phyloP scores from a whole-genome alignment of 2,113 vertebrate species.

The Tetraodon nigroviridis region DNA sequence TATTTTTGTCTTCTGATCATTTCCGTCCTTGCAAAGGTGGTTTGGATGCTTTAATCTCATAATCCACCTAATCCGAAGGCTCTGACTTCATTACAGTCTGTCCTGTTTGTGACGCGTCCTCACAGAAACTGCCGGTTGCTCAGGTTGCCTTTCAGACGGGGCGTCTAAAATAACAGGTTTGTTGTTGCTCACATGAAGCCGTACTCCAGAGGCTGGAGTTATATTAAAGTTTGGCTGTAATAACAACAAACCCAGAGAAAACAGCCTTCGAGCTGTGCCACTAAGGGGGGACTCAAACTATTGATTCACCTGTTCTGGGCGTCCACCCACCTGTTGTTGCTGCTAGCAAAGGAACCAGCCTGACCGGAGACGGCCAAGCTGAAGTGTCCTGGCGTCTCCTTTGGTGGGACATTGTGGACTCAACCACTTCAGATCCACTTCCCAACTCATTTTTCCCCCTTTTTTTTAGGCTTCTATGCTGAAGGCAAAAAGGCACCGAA shows the following conservation, averaged over 20 bases:
- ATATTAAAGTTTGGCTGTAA: slow-evolving; percentile 74
- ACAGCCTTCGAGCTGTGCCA: slow-evolving; percentile 66
- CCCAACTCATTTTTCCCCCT: too few relatives aligned
- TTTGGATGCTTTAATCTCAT: slow-evolving; percentile 72
- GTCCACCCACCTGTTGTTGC: slow-evolving; percentile 60
- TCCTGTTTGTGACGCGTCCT: slow-evolving; percentile 66
- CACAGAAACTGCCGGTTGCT: slow-evolving; percentile 51
- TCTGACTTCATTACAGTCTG: slow-evolving; percentile 72
- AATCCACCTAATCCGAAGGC: slow-evolving; percentile 73
- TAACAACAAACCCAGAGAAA: slow-evolving; percentile 53
- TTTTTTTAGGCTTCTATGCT: too few relatives aligned
- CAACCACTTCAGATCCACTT: too few relatives aligned
- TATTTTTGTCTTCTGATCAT: slow-evolving; percentile 71
- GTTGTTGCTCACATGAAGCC: slow-evolving; percentile 53
- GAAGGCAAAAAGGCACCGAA: too few relatives aligned
- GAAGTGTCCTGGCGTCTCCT: slow-evolving; percentile 1
- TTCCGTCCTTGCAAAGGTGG: slow-evolving; percentile 66
- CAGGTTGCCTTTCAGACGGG: slow-evolving; percentile 42
- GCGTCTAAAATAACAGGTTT: slow-evolving; percentile 42
- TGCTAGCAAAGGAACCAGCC: slow-evolving; percentile 50
- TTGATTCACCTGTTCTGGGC: slow-evolving; percentile 71
- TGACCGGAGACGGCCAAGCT: slow-evolving; percentile 21
- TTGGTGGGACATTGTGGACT: too few relatives aligned
- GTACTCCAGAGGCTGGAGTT: slow-evolving; percentile 55
- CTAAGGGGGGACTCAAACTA: slow-evolving; percentile 65